Conservation (phyloP, 2,113 vertebrate species). For the Hucho hucho region DNA sequence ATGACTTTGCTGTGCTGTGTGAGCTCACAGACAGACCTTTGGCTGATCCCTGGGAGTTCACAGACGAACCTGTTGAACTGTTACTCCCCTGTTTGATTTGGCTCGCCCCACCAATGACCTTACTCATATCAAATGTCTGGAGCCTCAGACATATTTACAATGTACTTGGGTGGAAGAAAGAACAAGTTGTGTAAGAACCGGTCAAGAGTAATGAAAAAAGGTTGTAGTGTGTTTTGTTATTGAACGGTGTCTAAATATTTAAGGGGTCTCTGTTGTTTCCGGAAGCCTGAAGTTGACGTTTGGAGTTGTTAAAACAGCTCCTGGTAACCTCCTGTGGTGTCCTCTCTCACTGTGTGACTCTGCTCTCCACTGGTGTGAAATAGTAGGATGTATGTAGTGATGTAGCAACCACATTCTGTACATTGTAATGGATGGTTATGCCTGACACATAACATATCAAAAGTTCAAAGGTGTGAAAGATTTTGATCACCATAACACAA, state of each 20-base stretch:
- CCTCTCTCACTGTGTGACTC: conserved; percentile 22
- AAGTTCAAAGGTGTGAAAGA: too few relatives aligned
- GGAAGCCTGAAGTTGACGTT: background rate
- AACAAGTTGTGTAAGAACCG: background rate
- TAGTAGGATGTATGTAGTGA: background rate
- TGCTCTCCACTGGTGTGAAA: conserved; percentile 41
- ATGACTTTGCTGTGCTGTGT: background rate
- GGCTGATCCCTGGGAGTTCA: conserved; percentile 31
- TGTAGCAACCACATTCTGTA: background rate
- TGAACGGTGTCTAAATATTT: background rate
- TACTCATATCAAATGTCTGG: background rate
- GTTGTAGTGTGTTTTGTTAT: background rate
- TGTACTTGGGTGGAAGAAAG: background rate
- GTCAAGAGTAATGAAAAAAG: background rate
- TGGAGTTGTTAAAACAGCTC: background rate
- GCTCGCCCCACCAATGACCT: conserved; percentile 12
- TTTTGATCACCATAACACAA: background rate
- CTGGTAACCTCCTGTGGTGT: background rate
- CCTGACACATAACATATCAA: too few relatives aligned
- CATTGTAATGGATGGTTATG: too few relatives aligned
- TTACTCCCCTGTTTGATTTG: conserved; percentile 25
- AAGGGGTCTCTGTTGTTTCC: background rate
- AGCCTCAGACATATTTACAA: background rate
- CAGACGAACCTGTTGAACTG: conserved; percentile 42
- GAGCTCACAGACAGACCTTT: conserved; percentile 14